These are phyloP conservation scores for Bovichtus variegatus DNA, from an alignment of 2,797 vertebrate genomes.

Conservation along the genomic window DNA sequence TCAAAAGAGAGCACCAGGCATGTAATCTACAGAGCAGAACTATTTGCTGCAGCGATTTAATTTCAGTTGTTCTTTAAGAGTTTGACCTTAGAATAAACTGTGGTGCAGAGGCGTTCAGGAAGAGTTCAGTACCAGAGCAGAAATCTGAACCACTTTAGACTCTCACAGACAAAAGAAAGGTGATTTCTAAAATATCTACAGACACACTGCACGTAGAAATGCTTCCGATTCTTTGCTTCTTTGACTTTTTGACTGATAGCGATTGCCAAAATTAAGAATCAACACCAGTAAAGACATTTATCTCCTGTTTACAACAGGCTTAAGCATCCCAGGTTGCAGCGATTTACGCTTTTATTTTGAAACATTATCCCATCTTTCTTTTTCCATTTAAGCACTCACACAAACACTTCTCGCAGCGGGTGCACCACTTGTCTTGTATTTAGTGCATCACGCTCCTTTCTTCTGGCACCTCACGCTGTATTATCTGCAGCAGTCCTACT, in stretches of 20 bases:
- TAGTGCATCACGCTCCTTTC: neutral
- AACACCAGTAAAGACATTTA: neutral
- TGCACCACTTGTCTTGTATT: neutral
- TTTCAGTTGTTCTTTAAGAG: neutral
- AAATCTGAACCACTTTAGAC: conserved; percentile 11
- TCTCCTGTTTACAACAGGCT: conserved; percentile 5
- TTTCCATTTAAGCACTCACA: conserved; percentile 5
- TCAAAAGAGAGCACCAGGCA: neutral
- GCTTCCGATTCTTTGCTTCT: neutral
- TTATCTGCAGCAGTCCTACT: conserved; percentile 31
- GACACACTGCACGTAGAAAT: neutral
- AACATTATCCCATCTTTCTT: conserved; percentile 12
- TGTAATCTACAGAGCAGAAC: conserved; percentile 6
- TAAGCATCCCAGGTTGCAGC: conserved; percentile 1
- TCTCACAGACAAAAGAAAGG: neutral
- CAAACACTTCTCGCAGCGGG: conserved; percentile 24
- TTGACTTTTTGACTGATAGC: neutral
- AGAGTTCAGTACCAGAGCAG: neutral
- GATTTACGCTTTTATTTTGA: conserved; percentile 9
- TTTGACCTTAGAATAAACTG: conserved; percentile 22
- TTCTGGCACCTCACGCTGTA: neutral
- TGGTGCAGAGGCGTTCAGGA: conserved; percentile 15
- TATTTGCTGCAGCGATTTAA: conserved; percentile 9
- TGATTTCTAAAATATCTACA: neutral
- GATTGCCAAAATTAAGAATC: neutral